phyloP scores from a whole-genome alignment of 2,113 vertebrate species.

The Xenotilapia longispinis region DNA sequence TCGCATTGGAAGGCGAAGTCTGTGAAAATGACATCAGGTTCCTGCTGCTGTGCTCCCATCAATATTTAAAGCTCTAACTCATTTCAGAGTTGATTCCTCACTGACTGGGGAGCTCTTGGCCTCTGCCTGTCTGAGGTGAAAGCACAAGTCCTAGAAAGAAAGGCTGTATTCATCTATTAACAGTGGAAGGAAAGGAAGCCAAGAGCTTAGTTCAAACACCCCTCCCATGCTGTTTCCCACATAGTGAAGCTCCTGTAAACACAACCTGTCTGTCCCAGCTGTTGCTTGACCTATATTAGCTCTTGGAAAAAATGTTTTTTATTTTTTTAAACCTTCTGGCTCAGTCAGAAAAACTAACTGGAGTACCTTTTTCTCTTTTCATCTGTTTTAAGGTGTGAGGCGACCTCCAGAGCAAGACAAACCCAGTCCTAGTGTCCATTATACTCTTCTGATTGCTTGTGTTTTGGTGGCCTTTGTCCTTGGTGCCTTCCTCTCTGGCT shows the following conservation, averaged over 20 bases:
- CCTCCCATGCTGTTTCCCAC: conserved; percentile 25
- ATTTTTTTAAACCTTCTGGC: not conserved
- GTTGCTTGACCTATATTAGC: conserved; percentile 49
- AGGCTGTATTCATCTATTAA: conserved; percentile 48
- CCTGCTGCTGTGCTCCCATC: conserved; percentile 28
- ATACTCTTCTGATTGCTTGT: conserved; percentile 80
- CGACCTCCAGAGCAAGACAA: conserved; percentile 72
- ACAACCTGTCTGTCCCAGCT: conserved; percentile 46
- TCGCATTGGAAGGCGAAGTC: conserved; percentile 19
- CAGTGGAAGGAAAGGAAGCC: conserved; percentile 25
- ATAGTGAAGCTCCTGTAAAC: conserved; percentile 35
- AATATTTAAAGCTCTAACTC: conserved; percentile 47
- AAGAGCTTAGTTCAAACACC: conserved; percentile 41
- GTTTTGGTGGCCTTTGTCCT: conserved; percentile 82
- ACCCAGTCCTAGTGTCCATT: conserved; percentile 75
- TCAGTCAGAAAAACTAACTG: not conserved
- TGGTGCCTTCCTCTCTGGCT: conserved; percentile 83
- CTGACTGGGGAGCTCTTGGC: conserved; percentile 27
- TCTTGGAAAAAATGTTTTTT: not conserved
- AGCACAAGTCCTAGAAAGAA: conserved; percentile 7
- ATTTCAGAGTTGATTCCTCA: conserved; percentile 48
- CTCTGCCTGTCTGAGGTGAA: conserved; percentile 2
- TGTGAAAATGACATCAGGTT: conserved; percentile 45
- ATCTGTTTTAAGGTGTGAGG: conserved; percentile 70
- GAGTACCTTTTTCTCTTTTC: not conserved